Percentiles rank a stretch among this genome's conserved stretches.
These are phyloP conservation scores for Nemurella pictetii DNA, from an alignment of 2,888 invertebrate species.

Conservation along the genomic window DNA sequence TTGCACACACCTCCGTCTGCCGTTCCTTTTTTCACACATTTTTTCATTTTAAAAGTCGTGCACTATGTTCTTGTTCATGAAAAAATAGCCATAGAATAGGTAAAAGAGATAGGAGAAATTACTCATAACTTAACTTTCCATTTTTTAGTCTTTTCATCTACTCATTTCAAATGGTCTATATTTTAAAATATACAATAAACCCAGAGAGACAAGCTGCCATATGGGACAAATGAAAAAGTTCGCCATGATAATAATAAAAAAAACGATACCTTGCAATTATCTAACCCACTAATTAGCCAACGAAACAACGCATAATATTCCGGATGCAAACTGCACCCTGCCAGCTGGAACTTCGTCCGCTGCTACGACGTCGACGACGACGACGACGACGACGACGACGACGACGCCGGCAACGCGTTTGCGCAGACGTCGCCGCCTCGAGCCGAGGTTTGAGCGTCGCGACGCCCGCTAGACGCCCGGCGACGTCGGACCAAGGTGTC, in stretches of 20 bases:
- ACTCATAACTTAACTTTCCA: too few species aligned
- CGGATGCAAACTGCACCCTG: background rate
- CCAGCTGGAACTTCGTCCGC: background rate
- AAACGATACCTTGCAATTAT: background rate
- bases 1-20: too few species aligned
- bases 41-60: too few species aligned
- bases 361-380: background rate
- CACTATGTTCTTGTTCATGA: too few species aligned
- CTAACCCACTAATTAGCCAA: background rate
- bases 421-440: background rate
- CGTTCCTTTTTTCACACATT: too few species aligned
- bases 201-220: too few species aligned
- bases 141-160: too few species aligned
- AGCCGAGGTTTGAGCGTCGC: background rate
- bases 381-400: background rate
- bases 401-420: background rate
- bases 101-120: too few species aligned
- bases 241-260: background rate
- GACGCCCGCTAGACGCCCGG: background rate
- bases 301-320: background rate
- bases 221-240: too few species aligned
- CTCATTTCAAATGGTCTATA: too few species aligned
- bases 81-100: too few species aligned
- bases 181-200: too few species aligned
- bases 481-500: background rate